A percentile compares a stretch with the other conserved stretches of the same genome.
Evolutionary conservation across 2,113 vertebrate species (phyloP).

Genomic region (Mormoops blainvillei): DNA sequence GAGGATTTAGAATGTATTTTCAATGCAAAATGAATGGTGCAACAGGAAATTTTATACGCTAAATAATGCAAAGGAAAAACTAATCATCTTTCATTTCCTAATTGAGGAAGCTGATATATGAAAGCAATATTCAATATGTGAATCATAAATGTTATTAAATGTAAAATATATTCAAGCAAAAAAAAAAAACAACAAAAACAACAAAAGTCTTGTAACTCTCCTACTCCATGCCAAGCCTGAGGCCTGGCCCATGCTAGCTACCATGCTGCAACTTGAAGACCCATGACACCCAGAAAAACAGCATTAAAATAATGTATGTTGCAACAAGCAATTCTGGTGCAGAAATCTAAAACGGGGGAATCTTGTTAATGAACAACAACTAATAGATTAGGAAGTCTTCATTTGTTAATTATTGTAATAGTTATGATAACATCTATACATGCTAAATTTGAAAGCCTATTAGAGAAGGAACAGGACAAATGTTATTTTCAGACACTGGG

Average conservation of each 20-base stretch:
- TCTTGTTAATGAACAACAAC: conserved; percentile 19
- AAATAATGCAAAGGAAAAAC: not conserved
- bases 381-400: not conserved
- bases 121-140: conserved; percentile 18
- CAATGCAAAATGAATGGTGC: not conserved
- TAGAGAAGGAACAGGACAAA: conserved; percentile 14
- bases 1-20: not conserved
- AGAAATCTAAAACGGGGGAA: not conserved
- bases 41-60: not conserved
- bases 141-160: not conserved
- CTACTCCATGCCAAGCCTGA: not conserved
- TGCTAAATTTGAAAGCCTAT: not conserved
- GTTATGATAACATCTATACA: not conserved
- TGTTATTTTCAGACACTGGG: conserved; percentile 43
- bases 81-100: conserved; percentile 26
- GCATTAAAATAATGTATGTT: not conserved
- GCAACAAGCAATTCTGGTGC: not conserved
- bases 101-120: not conserved
- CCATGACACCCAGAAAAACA: not conserved
- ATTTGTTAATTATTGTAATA: not conserved
- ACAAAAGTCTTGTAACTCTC: not conserved
- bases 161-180: not conserved
- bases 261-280: not conserved
- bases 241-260: not conserved
- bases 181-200: too few species aligned